These are phyloP conservation scores for Sebastes schlegelii DNA, from an alignment of 2,113 vertebrate genomes.

Conservation along the genomic window DNA sequence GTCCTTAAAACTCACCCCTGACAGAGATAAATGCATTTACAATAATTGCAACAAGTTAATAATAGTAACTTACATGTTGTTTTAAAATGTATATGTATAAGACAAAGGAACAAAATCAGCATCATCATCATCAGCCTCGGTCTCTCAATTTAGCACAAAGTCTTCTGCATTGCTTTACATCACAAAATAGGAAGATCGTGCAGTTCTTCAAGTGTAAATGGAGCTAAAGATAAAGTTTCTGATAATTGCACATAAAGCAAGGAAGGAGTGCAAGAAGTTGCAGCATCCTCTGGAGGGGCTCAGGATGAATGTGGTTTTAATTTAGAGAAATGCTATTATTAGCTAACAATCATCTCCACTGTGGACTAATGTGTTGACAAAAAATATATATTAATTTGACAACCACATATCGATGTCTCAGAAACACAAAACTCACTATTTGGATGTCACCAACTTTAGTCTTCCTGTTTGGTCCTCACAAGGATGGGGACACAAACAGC, in stretches of 20 bases:
- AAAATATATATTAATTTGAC: conserved; percentile 2
- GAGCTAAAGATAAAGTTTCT: conserved; percentile 12
- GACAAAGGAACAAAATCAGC: not conserved
- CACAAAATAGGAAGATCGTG: not conserved
- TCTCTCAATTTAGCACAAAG: not conserved
- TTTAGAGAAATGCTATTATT: conserved; percentile 4
- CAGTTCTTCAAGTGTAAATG: not conserved
- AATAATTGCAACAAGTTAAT: not conserved
- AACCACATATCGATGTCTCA: conserved; percentile 1
- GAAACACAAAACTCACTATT: conserved; percentile 11
- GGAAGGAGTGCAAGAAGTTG: not conserved
- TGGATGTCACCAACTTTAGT: conserved; percentile 15
- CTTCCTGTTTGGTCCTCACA: conserved; percentile 42
- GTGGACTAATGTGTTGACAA: conserved; percentile 38
- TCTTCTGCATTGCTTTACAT: not conserved
- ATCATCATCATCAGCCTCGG: not conserved
- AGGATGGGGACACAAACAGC: conserved; percentile 26
- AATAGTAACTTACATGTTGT: not conserved
- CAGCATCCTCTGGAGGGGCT: not conserved
- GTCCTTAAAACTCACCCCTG: not conserved
- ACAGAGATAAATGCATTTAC: not conserved
- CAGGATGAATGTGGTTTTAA: not conserved
- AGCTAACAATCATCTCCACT: conserved; percentile 17
- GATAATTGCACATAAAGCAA: not conserved
- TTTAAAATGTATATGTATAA: not conserved